These are phyloP conservation scores for Dendroctonus valens DNA, from an alignment of 1,140 invertebrate genomes.

Conservation along the genomic window DNA sequence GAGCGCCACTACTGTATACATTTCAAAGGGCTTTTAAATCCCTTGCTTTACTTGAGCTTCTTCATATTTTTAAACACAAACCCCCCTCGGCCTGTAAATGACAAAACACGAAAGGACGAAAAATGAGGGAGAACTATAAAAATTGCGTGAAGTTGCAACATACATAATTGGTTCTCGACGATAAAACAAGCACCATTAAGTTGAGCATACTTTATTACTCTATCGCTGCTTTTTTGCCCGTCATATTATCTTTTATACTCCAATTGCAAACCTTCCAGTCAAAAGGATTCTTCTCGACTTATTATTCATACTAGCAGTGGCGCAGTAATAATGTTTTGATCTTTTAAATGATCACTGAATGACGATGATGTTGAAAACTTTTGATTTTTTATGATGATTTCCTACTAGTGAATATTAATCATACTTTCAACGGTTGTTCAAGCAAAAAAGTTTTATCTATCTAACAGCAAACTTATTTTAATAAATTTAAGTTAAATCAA, in stretches of 20 bases:
- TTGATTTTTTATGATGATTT: too few species aligned
- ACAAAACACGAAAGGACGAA: neutral
- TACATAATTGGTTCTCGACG: conserved; percentile 15
- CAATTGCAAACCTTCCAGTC: conserved; percentile 9
- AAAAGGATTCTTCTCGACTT: conserved; percentile 9
- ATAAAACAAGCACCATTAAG: conserved; percentile 24
- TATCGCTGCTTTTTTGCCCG: conserved; percentile 10
- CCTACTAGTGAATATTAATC: too few species aligned
- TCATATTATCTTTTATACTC: conserved; percentile 17
- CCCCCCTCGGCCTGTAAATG: neutral
- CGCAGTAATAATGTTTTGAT: neutral
- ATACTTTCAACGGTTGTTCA: too few species aligned
- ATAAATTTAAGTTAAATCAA: too few species aligned
- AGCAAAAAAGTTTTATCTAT: too few species aligned
- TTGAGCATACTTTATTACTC: conserved; percentile 19
- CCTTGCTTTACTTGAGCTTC: too few species aligned
- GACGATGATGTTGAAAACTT: too few species aligned
- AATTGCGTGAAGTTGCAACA: conserved; percentile 16
- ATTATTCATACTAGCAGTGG: conserved; percentile 2
- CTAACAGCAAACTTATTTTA: too few species aligned
- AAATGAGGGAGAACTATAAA: conserved; percentile 7
- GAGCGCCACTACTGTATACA: too few species aligned
- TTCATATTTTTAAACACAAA: too few species aligned
- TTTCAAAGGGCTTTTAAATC: too few species aligned
- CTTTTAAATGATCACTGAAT: neutral